Evolutionary conservation across 2,797 vertebrate genomes (phyloP).

Genomic region (Simalia tracyae): DNA sequence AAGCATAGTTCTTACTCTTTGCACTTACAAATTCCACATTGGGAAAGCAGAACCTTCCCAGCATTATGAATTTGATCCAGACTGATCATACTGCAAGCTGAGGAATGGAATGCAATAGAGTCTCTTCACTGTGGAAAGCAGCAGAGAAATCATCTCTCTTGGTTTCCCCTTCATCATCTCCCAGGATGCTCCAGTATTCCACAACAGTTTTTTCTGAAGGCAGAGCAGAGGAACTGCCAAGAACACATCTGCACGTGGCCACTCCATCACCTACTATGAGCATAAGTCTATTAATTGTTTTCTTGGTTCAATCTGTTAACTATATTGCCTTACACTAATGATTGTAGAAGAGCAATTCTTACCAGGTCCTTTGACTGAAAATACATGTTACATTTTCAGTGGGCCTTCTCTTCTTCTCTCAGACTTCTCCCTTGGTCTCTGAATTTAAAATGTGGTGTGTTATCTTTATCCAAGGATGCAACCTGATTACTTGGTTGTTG

Average conservation of each 20-base stretch:
- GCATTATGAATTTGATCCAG: neutral
- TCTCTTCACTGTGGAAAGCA: neutral
- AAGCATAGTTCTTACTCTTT: neutral
- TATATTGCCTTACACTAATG: neutral
- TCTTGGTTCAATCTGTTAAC: neutral
- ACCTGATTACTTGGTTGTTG: neutral
- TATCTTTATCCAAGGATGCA: neutral
- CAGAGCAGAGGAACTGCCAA: neutral
- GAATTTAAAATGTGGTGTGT: neutral
- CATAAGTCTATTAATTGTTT: neutral
- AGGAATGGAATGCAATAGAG: too few species aligned
- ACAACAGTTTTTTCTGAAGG: neutral
- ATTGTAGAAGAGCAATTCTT: neutral
- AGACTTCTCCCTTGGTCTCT: neutral
- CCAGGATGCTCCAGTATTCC: neutral
- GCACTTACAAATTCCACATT: neutral
- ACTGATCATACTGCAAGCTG: neutral
- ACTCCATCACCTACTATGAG: neutral
- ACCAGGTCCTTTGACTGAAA: neutral
- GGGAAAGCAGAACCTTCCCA: neutral
- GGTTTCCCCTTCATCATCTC: neutral
- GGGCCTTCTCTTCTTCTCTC: neutral
- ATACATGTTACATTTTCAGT: neutral
- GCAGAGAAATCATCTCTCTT: neutral
- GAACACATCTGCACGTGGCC: neutral